These are phyloP conservation scores for Paracanthobrama guichenoti DNA, from an alignment of 2,113 vertebrate species.

Conservation along the genomic window DNA sequence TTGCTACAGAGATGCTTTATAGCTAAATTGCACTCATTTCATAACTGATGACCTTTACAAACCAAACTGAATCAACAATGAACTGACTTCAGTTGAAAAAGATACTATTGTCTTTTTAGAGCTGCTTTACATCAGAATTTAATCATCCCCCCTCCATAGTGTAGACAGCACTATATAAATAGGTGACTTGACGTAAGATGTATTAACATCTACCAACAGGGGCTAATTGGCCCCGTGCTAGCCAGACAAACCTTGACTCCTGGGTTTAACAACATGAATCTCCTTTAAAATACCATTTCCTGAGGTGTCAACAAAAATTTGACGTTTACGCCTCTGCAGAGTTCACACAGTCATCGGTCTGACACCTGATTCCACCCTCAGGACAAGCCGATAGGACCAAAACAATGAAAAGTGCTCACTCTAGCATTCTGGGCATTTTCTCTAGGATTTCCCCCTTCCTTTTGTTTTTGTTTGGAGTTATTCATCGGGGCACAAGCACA, in stretches of 20 bases:
- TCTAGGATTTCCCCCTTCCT: background rate
- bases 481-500: background rate
- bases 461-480: slow-evolving; percentile 25
- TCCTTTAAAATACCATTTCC: slow-evolving; percentile 16
- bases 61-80: no score
- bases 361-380: slow-evolving; percentile 32
- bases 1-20: no score
- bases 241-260: background rate
- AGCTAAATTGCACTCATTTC: no score
- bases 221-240: background rate
- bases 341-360: slow-evolving; percentile 32
- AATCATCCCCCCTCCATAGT: no score
- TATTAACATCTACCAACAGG: background rate
- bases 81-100: no score
- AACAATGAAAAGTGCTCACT: slow-evolving; percentile 38
- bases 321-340: background rate
- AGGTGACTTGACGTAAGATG: background rate
- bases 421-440: slow-evolving; percentile 8
- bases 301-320: slow-evolving; percentile 25
- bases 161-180: no score
- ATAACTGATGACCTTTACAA: no score
- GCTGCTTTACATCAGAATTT: no score
- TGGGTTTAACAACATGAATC: background rate
- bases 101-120: no score
- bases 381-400: background rate